Percentiles rank a stretch among this genome's conserved stretches.
Conservation (phyloP, 1,140 invertebrate genomes). For the Drosophila chauvacae region DNA sequence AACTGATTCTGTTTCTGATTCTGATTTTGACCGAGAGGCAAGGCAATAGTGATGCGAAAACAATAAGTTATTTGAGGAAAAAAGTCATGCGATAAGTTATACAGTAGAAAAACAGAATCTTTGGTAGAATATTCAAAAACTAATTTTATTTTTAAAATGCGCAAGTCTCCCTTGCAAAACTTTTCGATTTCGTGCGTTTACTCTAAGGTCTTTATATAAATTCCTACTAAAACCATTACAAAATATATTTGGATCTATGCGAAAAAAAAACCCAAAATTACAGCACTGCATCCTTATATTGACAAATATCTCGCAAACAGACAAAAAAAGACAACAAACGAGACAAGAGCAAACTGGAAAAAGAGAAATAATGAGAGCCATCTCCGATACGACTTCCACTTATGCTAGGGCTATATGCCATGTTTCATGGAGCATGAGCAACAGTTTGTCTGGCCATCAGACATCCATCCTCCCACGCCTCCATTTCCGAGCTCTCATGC, state of each 20-base stretch:
- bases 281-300: conserved; percentile 3
- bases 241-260: too few species aligned
- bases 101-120: background rate
- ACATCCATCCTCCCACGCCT: conserved; percentile 30
- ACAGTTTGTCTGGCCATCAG: conserved; percentile 47
- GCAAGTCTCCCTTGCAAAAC: background rate
- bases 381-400: conserved; percentile 42
- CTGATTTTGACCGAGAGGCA: background rate
- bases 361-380: conserved; percentile 44
- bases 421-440: conserved; percentile 49
- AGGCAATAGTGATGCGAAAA: background rate
- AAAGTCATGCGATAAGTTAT: background rate
- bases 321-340: background rate
- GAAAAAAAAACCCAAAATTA: background rate
- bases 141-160: background rate
- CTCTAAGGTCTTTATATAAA: background rate
- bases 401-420: conserved; percentile 31
- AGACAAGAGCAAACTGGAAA: conserved; percentile 10
- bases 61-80: background rate
- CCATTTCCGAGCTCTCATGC: background rate
- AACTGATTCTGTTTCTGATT: conserved; percentile 36
- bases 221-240: background rate
- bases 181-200: too few species aligned
- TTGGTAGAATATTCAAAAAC: background rate
- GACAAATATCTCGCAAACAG: conserved; percentile 20